phyloP scores from a whole-genome alignment of 2,113 vertebrate genomes.

The Oncorhynchus gorbuscha region DNA sequence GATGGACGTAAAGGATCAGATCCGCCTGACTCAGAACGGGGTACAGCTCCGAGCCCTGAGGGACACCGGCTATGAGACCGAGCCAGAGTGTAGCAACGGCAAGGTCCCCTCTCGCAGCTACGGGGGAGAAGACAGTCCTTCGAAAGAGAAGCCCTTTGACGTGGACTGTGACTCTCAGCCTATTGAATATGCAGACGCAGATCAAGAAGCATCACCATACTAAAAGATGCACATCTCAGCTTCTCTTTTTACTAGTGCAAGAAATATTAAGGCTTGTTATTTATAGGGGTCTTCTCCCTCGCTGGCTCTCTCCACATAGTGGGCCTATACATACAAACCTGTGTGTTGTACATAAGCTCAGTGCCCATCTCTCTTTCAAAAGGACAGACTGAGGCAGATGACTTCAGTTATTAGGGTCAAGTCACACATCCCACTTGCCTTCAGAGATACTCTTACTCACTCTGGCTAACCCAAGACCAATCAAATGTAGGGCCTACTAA shows the following conservation, averaged over 20 bases:
- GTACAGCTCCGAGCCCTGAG: slow-evolving; percentile 72
- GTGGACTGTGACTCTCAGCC: slow-evolving; percentile 86
- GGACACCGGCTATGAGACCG: slow-evolving; percentile 92
- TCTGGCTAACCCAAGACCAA: slow-evolving; percentile 12
- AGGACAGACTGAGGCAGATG: background rate
- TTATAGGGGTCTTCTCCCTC: background rate
- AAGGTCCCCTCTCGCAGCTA: slow-evolving; percentile 72
- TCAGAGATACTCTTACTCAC: slow-evolving; percentile 24
- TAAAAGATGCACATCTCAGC: slow-evolving; percentile 23
- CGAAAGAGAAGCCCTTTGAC: slow-evolving; percentile 84
- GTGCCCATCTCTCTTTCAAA: background rate
- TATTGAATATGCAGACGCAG: slow-evolving; percentile 87
- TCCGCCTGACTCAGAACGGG: slow-evolving; percentile 60
- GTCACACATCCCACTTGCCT: slow-evolving; percentile 5
- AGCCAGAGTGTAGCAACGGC: slow-evolving; percentile 85
- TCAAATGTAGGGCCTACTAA: slow-evolving; percentile 14
- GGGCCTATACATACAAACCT: background rate
- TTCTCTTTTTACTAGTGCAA: background rate
- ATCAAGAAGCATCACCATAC: slow-evolving; percentile 45
- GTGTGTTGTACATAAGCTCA: background rate
- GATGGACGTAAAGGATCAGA: slow-evolving; percentile 64
- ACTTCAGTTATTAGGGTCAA: background rate
- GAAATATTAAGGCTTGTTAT: slow-evolving; percentile 1
- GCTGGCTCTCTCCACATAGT: background rate
- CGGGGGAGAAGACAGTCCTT: slow-evolving; percentile 45